A percentile compares a stretch with the other conserved stretches of the same genome.
Conservation (phyloP, 1,140 invertebrate genomes). For the Drosophila seguyi region DNA sequence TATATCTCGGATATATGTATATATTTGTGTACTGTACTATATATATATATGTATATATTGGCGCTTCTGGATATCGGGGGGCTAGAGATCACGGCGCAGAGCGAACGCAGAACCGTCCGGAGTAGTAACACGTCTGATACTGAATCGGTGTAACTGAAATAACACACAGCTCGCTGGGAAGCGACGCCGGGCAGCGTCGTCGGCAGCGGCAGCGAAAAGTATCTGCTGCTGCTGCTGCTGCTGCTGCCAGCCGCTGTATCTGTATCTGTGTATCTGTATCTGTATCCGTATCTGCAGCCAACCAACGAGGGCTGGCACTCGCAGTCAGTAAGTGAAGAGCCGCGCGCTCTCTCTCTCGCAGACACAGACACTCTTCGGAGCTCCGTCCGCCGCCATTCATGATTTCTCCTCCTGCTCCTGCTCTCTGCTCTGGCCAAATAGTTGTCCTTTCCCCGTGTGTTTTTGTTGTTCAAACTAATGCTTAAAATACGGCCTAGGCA, state of each 20-base stretch:
- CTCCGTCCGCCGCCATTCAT: slow-evolving; percentile 69
- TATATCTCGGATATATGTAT: slow-evolving; percentile 10
- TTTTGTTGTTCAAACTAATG: slow-evolving; percentile 83
- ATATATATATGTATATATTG: slow-evolving; percentile 15
- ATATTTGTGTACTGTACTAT: slow-evolving; percentile 2
- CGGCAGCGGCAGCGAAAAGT: slow-evolving; percentile 34
- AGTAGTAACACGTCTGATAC: slow-evolving; percentile 85
- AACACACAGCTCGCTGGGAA: slow-evolving; percentile 77
- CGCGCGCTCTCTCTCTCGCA: slow-evolving; percentile 21
- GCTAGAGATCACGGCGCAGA: slow-evolving; percentile 49
- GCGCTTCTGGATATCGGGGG: slow-evolving; percentile 34
- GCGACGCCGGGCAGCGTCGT: slow-evolving; percentile 33
- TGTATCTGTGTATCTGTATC: slow-evolving; percentile 21
- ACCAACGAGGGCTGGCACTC: slow-evolving; percentile 67
- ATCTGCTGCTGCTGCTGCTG: slow-evolving; percentile 17
- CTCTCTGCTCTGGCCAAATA: slow-evolving; percentile 51
- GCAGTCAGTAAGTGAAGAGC: slow-evolving; percentile 81
- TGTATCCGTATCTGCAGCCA: slow-evolving; percentile 50
- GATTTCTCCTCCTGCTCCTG: slow-evolving; percentile 61
- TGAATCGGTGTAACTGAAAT: slow-evolving; percentile 85
- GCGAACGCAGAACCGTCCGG: slow-evolving; percentile 77
- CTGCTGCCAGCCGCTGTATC: slow-evolving; percentile 10
- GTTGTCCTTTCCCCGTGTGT: slow-evolving; percentile 58
- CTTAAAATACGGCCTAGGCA: slow-evolving; percentile 79
- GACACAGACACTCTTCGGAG: slow-evolving; percentile 23